Conservation (phyloP, 2,113 vertebrate species). For the Tapirus terrestris region DNA sequence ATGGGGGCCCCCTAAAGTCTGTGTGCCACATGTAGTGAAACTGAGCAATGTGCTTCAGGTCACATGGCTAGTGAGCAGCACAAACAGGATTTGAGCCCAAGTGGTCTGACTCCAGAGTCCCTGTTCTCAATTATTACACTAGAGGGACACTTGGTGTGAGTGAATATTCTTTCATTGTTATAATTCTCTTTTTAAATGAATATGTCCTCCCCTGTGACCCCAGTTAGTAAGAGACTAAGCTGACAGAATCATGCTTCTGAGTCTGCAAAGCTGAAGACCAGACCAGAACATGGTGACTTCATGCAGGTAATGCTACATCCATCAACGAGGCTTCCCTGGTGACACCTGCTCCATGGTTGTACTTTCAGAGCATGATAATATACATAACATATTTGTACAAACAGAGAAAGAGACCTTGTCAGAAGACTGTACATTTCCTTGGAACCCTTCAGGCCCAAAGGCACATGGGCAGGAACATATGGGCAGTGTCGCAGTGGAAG, state of each 20-base stretch:
- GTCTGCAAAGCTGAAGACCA: background rate
- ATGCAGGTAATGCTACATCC: background rate
- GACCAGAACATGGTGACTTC: background rate
- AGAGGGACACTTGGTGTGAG: background rate
- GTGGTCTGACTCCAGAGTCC: background rate
- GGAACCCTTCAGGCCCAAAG: background rate
- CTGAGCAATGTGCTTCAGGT: background rate
- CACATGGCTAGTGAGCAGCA: background rate
- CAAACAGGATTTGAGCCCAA: background rate
- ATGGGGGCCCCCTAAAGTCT: background rate
- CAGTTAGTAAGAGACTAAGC: background rate
- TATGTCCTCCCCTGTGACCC: background rate
- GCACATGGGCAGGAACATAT: background rate
- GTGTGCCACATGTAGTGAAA: background rate
- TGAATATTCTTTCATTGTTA: background rate
- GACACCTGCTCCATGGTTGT: background rate
- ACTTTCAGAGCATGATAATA: background rate
- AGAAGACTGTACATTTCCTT: background rate
- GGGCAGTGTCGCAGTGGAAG: background rate
- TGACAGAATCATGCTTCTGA: background rate
- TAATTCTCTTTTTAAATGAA: background rate
- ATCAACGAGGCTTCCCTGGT: background rate
- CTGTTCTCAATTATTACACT: background rate
- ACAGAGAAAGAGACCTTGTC: background rate
- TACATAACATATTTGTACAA: background rate